Percentiles rank a stretch among this genome's conserved stretches.
Evolutionary conservation across 2,113 vertebrate genomes (phyloP).

Genomic region (Coptodon rendalli): DNA sequence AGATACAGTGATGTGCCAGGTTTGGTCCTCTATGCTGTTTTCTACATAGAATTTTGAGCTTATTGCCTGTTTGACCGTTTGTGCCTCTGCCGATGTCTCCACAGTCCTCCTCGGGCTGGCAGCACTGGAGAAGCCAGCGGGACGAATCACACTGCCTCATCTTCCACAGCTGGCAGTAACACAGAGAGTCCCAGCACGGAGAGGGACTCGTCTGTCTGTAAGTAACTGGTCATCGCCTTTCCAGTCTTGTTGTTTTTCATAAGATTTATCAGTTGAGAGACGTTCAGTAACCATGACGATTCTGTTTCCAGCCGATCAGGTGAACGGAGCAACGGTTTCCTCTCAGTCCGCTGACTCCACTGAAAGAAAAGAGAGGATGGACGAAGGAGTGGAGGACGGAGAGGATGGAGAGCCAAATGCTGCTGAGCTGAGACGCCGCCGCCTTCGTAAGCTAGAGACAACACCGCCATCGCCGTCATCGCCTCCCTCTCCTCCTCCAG

Average conservation of each 20-base stretch:
- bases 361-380: slow-evolving; percentile 8
- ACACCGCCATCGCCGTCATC: background rate
- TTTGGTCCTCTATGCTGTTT: background rate
- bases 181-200: slow-evolving; percentile 16
- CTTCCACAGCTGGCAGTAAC: slow-evolving; percentile 15
- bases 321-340: slow-evolving; percentile 36
- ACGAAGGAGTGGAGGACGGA: slow-evolving; percentile 12
- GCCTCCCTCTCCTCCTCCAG: slow-evolving; percentile 36
- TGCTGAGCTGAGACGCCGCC: slow-evolving; percentile 81
- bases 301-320: slow-evolving; percentile 26
- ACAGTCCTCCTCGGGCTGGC: slow-evolving; percentile 66
- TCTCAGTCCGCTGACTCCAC: slow-evolving; percentile 53
- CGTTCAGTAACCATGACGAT: background rate
- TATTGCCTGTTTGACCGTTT: background rate
- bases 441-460: slow-evolving; percentile 83
- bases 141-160: background rate
- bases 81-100: background rate
- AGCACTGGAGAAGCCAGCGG: slow-evolving; percentile 19
- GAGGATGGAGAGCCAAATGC: slow-evolving; percentile 78
- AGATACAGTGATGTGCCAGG: background rate
- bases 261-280: background rate
- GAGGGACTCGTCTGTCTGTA: slow-evolving; percentile 38
- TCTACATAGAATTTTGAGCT: background rate
- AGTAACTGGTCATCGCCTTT: background rate
- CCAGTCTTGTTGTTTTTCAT: background rate